Evolutionary conservation across 37 sponge, comb jelly and placozoan species (phyloP), one percentile per base, ranked within the genome.

Genomic region (Bolinopsis microptera): DNA sequence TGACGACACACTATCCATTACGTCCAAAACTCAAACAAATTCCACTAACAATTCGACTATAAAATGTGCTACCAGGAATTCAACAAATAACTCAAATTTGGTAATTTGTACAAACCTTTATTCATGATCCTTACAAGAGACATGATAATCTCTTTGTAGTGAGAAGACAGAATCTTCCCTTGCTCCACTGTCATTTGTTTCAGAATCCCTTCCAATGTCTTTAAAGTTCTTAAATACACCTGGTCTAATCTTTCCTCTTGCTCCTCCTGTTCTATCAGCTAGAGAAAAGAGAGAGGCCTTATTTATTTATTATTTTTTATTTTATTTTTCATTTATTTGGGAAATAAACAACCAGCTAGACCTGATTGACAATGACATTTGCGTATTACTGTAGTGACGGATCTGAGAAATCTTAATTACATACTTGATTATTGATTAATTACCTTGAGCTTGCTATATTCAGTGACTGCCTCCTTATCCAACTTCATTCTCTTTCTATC

Each of bases 91-190:
- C n/a, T n/a, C n/a, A n/a, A n/a, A n/a, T n/a, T n/a, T n/a, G n/a
- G n/a, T n/a, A n/a, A n/a, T n/a, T n/a, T n/a, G n/a, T n/a, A n/a
- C 83, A 9, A 2, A 86, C 90, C 90, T 86, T 38, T 86, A 27
- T 86, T 86, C 48, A 86, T 28, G n/a, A 86, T 86, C 30, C 40
- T 86, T 16, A 86, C 23, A 3, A 86, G 61, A 9, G 36, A 24
- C 2, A 24, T 41, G 26, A 86, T 41, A 48, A 86, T 39, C 30
- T 86, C 90, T 25, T 86, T 86, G 61, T 86, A 86, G 30, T 86
- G 32, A n/a, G 27, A 41, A 0, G 41, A 24, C 61, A 86, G 90
- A 23, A 28, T 86, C 61, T 86, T 41, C 8, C 90, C 40, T 2
- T 41, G 90, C 27, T 39, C 61, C 2, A 28, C 28, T 13, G 90